phyloP scores from a whole-genome alignment of 1,140 invertebrate species.

The Holotrichia oblita region DNA sequence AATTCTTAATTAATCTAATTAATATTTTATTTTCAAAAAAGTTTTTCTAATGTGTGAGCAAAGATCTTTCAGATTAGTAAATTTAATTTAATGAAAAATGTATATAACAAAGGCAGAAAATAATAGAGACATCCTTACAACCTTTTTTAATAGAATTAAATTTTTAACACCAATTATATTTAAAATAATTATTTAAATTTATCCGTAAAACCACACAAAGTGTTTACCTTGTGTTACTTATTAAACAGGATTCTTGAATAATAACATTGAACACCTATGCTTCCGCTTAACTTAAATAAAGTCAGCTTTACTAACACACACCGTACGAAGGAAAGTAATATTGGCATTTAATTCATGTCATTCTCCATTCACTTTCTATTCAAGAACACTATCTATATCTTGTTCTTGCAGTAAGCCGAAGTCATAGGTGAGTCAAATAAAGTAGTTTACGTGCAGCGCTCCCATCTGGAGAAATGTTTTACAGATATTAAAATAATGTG shows the following conservation, averaged over 20 bases:
- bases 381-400: constrained; percentile 29
- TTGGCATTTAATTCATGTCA: background rate
- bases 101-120: no score
- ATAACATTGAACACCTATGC: background rate
- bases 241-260: background rate
- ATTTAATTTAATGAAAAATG: no score
- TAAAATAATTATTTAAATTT: no score
- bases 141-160: no score
- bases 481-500: background rate
- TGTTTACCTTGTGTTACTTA: no score
- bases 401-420: background rate
- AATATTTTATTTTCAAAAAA: no score
- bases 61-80: no score
- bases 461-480: constrained; percentile 2
- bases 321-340: background rate
- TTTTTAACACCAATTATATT: no score
- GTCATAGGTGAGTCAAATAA: background rate
- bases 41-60: no score
- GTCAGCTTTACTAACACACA: background rate
- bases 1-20: no score
- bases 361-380: constrained; percentile 37
- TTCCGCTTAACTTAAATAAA: background rate
- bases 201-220: no score
- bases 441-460: constrained; percentile 4
- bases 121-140: no score